Evolutionary conservation across 2,113 vertebrate species (phyloP).

Genomic region (Suncus etruscus): DNA sequence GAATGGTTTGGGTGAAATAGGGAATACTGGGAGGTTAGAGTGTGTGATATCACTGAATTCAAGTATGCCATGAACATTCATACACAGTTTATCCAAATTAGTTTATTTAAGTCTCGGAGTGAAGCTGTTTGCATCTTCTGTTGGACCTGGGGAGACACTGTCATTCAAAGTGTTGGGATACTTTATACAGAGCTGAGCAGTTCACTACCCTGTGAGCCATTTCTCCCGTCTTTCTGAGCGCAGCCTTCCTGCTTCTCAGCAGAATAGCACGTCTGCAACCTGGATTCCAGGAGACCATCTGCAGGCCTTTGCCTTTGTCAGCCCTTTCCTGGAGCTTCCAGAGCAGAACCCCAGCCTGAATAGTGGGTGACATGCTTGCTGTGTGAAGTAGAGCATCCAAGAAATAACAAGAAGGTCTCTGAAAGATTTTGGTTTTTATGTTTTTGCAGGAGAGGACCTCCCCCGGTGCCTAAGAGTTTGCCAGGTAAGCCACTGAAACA

Average conservation of each 20-base stretch:
- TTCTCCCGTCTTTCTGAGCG: not conserved
- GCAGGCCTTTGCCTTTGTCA: not conserved
- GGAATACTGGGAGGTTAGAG: not conserved
- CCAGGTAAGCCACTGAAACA: slow-evolving; percentile 79
- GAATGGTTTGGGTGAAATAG: slow-evolving; percentile 1
- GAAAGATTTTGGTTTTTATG: slow-evolving; percentile 63
- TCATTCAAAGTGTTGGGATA: not conserved
- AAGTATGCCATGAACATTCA: not conserved
- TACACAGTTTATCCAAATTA: not conserved
- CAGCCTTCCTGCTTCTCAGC: fast-evolving
- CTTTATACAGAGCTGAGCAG: not conserved
- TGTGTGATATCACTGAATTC: not conserved
- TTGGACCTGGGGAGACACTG: not conserved
- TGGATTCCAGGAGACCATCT: not conserved
- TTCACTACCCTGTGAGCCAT: not conserved
- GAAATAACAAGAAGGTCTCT: slow-evolving; percentile 38
- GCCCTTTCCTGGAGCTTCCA: not conserved
- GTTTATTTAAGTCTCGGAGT: not conserved
- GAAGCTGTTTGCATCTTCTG: not conserved
- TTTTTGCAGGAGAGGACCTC: slow-evolving; percentile 90
- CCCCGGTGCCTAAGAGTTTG: slow-evolving; percentile 84
- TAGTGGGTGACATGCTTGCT: not conserved
- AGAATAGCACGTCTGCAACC: fast-evolving
- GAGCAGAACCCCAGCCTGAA: slow-evolving; percentile 9
- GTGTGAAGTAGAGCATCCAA: slow-evolving; percentile 1